Conservation (phyloP, 2,888 invertebrate species). For the Hypolimnas misippus region DNA sequence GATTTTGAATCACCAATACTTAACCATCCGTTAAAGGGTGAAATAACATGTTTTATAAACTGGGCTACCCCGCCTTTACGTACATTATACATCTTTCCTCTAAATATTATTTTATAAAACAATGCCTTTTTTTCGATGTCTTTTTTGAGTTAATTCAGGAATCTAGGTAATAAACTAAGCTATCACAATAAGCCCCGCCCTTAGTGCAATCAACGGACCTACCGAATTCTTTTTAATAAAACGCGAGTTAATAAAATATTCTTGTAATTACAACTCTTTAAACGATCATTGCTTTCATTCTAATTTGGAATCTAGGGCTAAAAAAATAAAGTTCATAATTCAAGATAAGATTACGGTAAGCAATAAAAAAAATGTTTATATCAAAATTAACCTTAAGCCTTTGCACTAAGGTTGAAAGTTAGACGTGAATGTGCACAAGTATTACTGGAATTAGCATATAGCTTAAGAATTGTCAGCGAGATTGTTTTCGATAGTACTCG, state of each 20-base stretch:
- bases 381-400: background rate
- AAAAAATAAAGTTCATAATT: background rate
- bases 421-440: background rate
- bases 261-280: conserved; percentile 15
- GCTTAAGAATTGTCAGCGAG: conserved; percentile 32
- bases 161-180: background rate
- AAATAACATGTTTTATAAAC: too few relatives aligned
- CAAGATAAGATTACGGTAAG: background rate
- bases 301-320: background rate
- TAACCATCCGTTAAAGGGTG: too few relatives aligned
- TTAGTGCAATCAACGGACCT: conserved; percentile 5
- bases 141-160: too few relatives aligned
- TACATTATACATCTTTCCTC: too few relatives aligned
- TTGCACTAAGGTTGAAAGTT: background rate
- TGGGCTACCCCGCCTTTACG: too few relatives aligned
- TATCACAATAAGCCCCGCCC: background rate
- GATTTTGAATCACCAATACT: too few relatives aligned
- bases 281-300: background rate
- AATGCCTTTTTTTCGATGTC: too few relatives aligned
- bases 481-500: conserved; percentile 36
- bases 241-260: conserved; percentile 16
- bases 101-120: too few relatives aligned
- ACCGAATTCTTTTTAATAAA: conserved; percentile 15
- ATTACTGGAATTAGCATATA: conserved; percentile 16
- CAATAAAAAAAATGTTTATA: conserved; percentile 4